Base-by-base conservation (phyloP, 30 jellyfish, hydroid and myxozoan genomes). In the Hydra vulgaris region DNA sequence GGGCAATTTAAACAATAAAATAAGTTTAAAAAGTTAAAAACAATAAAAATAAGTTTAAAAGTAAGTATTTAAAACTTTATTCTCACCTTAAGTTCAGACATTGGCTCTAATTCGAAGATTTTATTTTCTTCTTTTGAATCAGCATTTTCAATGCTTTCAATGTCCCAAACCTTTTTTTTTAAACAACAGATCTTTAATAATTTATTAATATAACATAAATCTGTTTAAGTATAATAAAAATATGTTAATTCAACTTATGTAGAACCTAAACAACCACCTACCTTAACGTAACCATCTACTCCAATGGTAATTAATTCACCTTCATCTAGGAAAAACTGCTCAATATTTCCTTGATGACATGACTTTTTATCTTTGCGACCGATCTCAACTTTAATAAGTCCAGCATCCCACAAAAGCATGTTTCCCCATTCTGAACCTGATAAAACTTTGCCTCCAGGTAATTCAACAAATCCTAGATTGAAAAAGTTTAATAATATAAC, bases 371-470 rank as follows among this genome's bases (percentile, higher is more conserved):
- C 96, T 80, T 91, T 91, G 24, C 98, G 88, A 15, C 88, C 80
- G 1, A 91, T 74, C 53, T 91, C 98, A 18, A 76, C 98, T 80
- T 91, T 91, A 79, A 91, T 91, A 0, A 91, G 86, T 16, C 98
- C 96, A 70, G 96, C 98, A 80, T 91, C 98, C 98, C 98, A 91
- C 18, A 91, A 78, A 55, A 91, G 74, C 96, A 91, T 87, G 84
- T 91, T 91, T 18, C 98, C 98, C 98, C 98, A 91, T 80, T 91
- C 98, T 7, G 95, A 79, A 0, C 98, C 98, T 21, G 98, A 91
- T 69, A 91, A 73, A 19, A 91, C 98, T 72, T 91, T 91, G 25
- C 98, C 98, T 82, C 87, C 98, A 0, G 98, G 98, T 54, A 91
- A 74, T 83, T 86, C 98, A 54, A 91, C 96, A 76, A 91, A 91